phyloP scores from a whole-genome alignment of 2,888 invertebrate species.

The Drosophila neonasuta region DNA sequence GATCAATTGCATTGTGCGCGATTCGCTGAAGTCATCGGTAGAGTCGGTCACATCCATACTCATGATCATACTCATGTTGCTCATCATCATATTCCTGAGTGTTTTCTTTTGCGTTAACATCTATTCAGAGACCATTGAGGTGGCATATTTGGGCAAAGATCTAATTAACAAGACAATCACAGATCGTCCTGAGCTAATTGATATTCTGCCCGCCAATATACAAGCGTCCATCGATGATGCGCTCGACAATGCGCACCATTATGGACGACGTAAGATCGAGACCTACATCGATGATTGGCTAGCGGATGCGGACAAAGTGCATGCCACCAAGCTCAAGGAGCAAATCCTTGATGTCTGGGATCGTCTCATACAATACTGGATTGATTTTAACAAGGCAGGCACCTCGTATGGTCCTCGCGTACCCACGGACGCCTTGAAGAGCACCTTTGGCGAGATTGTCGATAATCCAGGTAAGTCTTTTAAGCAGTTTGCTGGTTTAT shows the following conservation, averaged over 20 bases:
- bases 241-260: constrained; percentile 95
- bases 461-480: constrained; percentile 87
- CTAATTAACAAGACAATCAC: constrained; percentile 94
- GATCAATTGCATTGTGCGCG: constrained; percentile 85
- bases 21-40: constrained; percentile 88
- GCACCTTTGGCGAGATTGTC: constrained; percentile 87
- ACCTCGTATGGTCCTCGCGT: constrained; percentile 87
- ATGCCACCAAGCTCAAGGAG: constrained; percentile 91
- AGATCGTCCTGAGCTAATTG: constrained; percentile 92
- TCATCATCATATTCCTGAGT: constrained; percentile 90
- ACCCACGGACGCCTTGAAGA: constrained; percentile 87
- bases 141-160: constrained; percentile 93
- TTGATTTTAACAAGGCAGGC: constrained; percentile 86
- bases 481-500: not conserved
- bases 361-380: constrained; percentile 95
- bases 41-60: constrained; percentile 93
- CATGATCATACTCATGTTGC: constrained; percentile 92
- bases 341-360: constrained; percentile 97
- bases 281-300: constrained; percentile 91
- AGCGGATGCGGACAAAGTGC: constrained; percentile 90
- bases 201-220: constrained; percentile 87
- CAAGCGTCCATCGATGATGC: constrained; percentile 91
- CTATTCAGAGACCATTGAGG: constrained; percentile 96
- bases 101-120: constrained; percentile 89
- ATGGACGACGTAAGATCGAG: constrained; percentile 95